A percentile compares a stretch with the other conserved stretches of the same genome.
These are phyloP conservation scores for Protomyctophum bolini DNA, from an alignment of 2,113 vertebrate genomes.

Conservation along the genomic window DNA sequence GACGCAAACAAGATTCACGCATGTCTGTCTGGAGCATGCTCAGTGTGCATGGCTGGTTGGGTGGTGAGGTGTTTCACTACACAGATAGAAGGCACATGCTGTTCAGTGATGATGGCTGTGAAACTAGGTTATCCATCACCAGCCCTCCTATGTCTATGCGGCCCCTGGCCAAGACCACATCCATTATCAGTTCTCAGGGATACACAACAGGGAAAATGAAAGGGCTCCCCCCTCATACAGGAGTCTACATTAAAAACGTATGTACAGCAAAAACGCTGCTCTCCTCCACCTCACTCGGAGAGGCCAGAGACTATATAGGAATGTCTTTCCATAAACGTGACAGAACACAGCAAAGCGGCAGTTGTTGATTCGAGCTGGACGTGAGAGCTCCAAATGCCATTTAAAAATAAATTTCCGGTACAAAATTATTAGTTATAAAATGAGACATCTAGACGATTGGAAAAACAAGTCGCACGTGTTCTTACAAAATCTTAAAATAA, in stretches of 20 bases:
- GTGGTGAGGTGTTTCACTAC: conserved; percentile 30
- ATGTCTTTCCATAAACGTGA: conserved; percentile 36
- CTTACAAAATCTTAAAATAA: too few species aligned
- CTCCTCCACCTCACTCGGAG: neutral
- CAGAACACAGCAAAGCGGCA: conserved; percentile 18
- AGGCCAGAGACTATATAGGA: conserved; percentile 21
- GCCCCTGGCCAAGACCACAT: conserved; percentile 69
- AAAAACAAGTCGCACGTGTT: too few species aligned
- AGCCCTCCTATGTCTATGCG: conserved; percentile 50
- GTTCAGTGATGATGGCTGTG: conserved; percentile 68
- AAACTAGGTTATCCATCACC: conserved; percentile 78
- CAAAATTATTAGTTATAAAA: neutral
- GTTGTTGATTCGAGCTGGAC: conserved; percentile 19
- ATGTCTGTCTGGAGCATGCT: conserved; percentile 35
- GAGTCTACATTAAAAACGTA: conserved; percentile 60
- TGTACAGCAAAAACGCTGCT: conserved; percentile 32
- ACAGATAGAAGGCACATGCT: conserved; percentile 69
- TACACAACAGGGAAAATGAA: conserved; percentile 59
- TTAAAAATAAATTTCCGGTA: neutral
- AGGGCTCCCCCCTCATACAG: conserved; percentile 50
- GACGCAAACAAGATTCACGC: too few species aligned
- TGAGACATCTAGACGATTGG: neutral
- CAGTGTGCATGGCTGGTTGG: conserved; percentile 18
- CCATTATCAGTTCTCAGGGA: conserved; percentile 67
- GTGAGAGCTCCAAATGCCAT: conserved; percentile 1